A percentile compares a stretch with the other conserved stretches of the same genome.
phyloP scores from a whole-genome alignment of 2,797 vertebrate species.

The Gallirallus australis region DNA sequence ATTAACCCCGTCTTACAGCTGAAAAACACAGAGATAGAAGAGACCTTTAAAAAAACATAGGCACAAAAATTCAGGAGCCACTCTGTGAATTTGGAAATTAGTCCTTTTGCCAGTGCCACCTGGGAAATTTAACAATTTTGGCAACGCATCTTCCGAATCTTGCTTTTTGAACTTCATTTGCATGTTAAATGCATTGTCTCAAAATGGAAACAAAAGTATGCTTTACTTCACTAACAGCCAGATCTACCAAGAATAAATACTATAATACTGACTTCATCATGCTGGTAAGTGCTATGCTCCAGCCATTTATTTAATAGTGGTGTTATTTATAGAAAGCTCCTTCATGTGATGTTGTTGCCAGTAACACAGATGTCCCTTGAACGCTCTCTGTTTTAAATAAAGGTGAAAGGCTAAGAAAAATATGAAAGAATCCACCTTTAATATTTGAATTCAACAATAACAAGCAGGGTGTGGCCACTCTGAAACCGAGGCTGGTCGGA shows the following conservation, averaged over 20 bases:
- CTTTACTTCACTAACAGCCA: background rate
- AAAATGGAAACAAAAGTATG: background rate
- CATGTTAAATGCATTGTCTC: background rate
- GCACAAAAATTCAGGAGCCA: background rate
- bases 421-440: constrained; percentile 62
- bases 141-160: background rate
- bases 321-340: constrained; percentile 62
- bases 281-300: background rate
- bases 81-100: background rate
- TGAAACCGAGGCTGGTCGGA: constrained; percentile 17
- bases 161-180: background rate
- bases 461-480: constrained; percentile 62
- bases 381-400: constrained; percentile 63
- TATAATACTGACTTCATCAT: background rate
- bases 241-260: background rate
- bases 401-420: constrained; percentile 71
- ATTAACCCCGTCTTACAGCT: background rate
- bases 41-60: background rate
- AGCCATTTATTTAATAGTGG: constrained; percentile 38
- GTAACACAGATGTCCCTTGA: constrained; percentile 61
- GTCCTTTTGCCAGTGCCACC: background rate
- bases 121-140: background rate
- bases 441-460: constrained; percentile 72
- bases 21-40: background rate
- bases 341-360: constrained; percentile 48